Evolutionary conservation across 2,888 invertebrate species (phyloP).

Genomic region (Congeria kusceri): DNA sequence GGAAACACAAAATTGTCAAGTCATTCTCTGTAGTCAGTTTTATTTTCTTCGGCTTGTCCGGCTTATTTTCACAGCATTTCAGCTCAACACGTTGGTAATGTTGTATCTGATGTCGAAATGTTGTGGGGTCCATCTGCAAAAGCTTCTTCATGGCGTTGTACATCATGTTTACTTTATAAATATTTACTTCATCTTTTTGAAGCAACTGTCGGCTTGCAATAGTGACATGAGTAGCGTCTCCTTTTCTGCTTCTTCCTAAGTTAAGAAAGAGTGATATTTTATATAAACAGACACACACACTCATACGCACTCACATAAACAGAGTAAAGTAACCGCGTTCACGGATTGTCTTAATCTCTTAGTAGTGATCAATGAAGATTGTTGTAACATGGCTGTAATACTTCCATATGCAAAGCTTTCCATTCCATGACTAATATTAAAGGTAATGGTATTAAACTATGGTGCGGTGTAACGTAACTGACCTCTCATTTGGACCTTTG

Average conservation of each 20-base stretch:
- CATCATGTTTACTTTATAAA: slow-evolving; percentile 45
- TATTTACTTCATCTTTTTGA: slow-evolving; percentile 25
- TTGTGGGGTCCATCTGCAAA: neutral
- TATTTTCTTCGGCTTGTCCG: neutral
- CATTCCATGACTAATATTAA: too few species aligned
- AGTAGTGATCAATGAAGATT: too few species aligned
- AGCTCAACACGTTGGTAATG: neutral
- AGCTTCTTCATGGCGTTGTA: slow-evolving; percentile 28
- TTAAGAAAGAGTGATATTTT: too few species aligned
- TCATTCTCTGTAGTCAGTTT: neutral
- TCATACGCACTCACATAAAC: too few species aligned
- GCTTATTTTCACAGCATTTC: too few species aligned
- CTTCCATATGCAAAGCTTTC: too few species aligned
- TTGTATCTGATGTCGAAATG: neutral
- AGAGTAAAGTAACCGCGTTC: too few species aligned
- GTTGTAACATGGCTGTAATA: too few species aligned
- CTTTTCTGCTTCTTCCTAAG: slow-evolving; percentile 58
- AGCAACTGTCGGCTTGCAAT: slow-evolving; percentile 29
- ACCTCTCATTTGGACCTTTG: slow-evolving; percentile 66
- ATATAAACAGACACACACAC: too few species aligned
- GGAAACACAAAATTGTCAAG: slow-evolving; percentile 18
- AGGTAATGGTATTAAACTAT: too few species aligned
- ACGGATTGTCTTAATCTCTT: too few species aligned
- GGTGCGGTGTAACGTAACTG: neutral
- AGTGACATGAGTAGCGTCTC: slow-evolving; percentile 32